phyloP scores from a whole-genome alignment of 2,797 vertebrate genomes.

The Zonotrichia albicollis region DNA sequence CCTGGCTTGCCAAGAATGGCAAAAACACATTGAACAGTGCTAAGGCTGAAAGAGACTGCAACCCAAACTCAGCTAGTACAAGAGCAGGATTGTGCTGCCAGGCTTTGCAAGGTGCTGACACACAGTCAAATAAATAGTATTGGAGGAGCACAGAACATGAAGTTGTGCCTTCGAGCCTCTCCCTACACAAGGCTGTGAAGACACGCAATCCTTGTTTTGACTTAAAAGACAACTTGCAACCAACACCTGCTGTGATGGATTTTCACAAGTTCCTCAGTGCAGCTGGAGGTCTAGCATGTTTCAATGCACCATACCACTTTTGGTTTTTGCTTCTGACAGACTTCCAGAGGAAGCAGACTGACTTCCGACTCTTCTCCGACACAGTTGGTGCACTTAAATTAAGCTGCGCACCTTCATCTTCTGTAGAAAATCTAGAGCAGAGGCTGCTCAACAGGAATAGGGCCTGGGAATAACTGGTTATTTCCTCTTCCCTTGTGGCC shows the following conservation, averaged over 20 bases:
- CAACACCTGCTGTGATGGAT: not conserved
- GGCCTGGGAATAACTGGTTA: not conserved
- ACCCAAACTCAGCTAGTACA: not conserved
- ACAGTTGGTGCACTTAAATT: not conserved
- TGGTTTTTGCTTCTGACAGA: not conserved
- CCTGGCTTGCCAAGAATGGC: constrained; percentile 6
- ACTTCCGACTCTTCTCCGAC: not conserved
- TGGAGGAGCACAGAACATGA: not conserved
- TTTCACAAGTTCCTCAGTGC: not conserved
- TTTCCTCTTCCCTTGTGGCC: not conserved
- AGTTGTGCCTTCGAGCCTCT: not conserved
- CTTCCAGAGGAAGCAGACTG: not conserved
- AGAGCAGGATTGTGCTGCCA: not conserved
- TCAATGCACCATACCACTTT: not conserved
- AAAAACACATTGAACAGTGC: not conserved
- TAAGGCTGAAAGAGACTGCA: not conserved
- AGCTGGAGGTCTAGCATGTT: not conserved
- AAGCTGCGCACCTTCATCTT: not conserved
- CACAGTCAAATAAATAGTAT: not conserved
- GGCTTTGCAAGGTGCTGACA: not conserved
- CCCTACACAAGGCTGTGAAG: not conserved
- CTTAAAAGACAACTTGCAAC: constrained; percentile 6
- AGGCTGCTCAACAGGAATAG: not conserved
- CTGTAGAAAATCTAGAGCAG: not conserved
- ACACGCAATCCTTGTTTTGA: not conserved